Conservation (phyloP, 2,797 vertebrate genomes). For the Sebastes flavidus region DNA sequence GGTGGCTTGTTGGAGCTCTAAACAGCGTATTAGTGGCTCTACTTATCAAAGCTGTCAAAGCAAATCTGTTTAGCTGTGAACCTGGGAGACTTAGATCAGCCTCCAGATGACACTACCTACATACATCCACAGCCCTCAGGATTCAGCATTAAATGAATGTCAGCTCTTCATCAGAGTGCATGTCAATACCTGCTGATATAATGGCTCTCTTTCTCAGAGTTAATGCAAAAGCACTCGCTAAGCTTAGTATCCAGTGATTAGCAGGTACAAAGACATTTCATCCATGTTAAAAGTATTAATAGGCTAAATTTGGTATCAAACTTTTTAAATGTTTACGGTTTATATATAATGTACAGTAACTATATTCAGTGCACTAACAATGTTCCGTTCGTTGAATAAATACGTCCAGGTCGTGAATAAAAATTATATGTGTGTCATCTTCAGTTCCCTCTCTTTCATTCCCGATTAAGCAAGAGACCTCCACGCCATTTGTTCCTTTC, state of each 20-base stretch:
- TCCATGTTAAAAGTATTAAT: background rate
- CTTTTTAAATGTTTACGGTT: background rate
- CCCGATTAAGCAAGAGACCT: too few relatives aligned
- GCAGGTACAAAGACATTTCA: background rate
- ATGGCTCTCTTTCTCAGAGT: background rate
- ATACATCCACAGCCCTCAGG: background rate
- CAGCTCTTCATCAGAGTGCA: background rate
- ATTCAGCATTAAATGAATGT: background rate
- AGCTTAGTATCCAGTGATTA: background rate
- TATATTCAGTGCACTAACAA: too few relatives aligned
- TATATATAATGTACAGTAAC: background rate
- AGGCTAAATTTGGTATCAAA: background rate
- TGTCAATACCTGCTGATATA: background rate
- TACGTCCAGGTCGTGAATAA: too few relatives aligned
- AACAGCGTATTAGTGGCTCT: conserved; percentile 82
- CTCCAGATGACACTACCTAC: conserved; percentile 50
- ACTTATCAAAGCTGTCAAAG: conserved; percentile 85
- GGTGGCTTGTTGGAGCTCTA: conserved; percentile 80
- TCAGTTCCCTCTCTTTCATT: too few relatives aligned
- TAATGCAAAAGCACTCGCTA: background rate
- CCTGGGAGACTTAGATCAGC: conserved; percentile 58
- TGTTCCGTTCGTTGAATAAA: too few relatives aligned
- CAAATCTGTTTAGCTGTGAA: conserved; percentile 77
- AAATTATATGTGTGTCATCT: too few relatives aligned
- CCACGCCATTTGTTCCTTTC: too few relatives aligned